These are phyloP conservation scores for Drosophila dunni DNA, from an alignment of 1,140 invertebrate species.

Conservation along the genomic window DNA sequence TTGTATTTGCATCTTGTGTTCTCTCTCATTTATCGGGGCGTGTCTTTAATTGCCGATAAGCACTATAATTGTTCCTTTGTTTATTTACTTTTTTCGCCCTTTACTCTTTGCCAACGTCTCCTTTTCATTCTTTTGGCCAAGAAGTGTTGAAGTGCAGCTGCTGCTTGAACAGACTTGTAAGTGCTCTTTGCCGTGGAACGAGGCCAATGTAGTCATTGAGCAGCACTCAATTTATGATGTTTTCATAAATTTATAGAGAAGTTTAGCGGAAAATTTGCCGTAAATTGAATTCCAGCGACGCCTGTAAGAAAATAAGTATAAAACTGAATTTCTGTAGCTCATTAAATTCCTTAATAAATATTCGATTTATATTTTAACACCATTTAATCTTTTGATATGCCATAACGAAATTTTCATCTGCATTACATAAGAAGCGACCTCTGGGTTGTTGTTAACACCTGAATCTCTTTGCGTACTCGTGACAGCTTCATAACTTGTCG, in stretches of 20 bases:
- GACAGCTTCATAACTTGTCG: slow-evolving; percentile 3
- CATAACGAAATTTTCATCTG: too few species aligned
- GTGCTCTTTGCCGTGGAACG: slow-evolving; percentile 15
- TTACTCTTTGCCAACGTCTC: neutral
- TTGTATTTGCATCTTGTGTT: slow-evolving; percentile 21
- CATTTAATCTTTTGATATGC: too few species aligned
- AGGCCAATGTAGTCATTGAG: slow-evolving; percentile 10
- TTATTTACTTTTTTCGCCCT: slow-evolving; percentile 52
- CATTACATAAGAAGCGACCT: too few species aligned
- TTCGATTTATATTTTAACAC: too few species aligned
- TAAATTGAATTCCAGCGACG: neutral
- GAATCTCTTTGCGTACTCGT: neutral
- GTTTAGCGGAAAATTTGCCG: neutral
- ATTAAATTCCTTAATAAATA: too few species aligned
- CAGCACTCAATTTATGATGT: slow-evolving; percentile 13
- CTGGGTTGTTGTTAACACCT: neutral
- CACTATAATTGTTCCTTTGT: slow-evolving; percentile 49
- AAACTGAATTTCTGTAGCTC: neutral
- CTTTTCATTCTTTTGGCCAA: neutral
- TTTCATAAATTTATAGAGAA: neutral
- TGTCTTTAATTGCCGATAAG: slow-evolving; percentile 48
- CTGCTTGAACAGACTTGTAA: slow-evolving; percentile 13
- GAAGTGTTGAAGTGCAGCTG: slow-evolving; percentile 27
- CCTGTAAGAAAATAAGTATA: neutral
- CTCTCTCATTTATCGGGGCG: slow-evolving; percentile 11